These are phyloP conservation scores for Pseudococcus viburni DNA, from an alignment of 2,888 invertebrate species.

Conservation along the genomic window DNA sequence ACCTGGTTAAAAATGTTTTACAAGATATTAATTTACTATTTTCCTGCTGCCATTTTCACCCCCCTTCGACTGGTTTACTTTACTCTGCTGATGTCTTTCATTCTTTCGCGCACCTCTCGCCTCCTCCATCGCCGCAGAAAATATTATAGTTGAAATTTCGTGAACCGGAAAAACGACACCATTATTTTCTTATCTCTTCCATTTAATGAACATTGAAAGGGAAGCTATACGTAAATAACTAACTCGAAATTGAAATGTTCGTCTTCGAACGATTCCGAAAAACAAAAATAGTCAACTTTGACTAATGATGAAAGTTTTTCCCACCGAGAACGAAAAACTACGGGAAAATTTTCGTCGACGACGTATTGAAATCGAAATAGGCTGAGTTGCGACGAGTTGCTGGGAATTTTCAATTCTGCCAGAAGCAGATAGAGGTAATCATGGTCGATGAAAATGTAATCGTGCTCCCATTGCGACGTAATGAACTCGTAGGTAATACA, in stretches of 20 bases:
- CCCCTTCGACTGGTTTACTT: not conserved
- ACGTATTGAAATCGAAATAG: not conserved
- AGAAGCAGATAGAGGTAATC: not conserved
- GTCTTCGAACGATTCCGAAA: slow-evolving; percentile 18
- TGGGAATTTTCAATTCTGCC: not conserved
- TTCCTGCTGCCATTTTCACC: slow-evolving; percentile 14
- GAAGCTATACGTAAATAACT: slow-evolving; percentile 44
- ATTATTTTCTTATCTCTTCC: slow-evolving; percentile 62
- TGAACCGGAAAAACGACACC: slow-evolving; percentile 63
- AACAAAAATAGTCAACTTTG: slow-evolving; percentile 37
- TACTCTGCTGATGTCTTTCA: not conserved
- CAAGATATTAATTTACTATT: slow-evolving; percentile 59
- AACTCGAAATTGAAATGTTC: slow-evolving; percentile 38
- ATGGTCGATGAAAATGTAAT: too few relatives aligned
- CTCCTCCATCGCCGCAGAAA: not conserved
- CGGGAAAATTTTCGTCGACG: not conserved
- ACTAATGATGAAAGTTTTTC: slow-evolving; percentile 23
- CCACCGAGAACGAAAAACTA: not conserved
- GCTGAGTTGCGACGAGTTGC: not conserved
- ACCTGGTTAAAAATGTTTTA: slow-evolving; percentile 55
- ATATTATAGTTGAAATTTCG: slow-evolving; percentile 52
- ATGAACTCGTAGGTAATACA: too few relatives aligned
- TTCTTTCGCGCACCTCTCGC: not conserved
- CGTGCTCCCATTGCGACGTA: too few relatives aligned
- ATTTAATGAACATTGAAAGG: slow-evolving; percentile 60